Percentiles rank a stretch among this genome's conserved stretches.
These are phyloP conservation scores for Parambassis ranga DNA, from an alignment of 2,797 vertebrate genomes.

Conservation along the genomic window DNA sequence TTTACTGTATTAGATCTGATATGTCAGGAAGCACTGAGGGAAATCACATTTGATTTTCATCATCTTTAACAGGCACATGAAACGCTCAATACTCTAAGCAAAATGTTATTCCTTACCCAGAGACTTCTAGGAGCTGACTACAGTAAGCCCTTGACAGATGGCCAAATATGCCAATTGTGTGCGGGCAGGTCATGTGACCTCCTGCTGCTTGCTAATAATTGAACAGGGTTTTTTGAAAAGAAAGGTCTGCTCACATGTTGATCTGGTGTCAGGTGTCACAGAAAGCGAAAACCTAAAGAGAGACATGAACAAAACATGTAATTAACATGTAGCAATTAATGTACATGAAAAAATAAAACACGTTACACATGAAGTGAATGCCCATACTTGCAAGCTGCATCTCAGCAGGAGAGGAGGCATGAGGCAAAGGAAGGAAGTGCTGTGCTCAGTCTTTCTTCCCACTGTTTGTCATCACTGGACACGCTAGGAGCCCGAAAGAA, in stretches of 20 bases:
- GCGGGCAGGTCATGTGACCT: slow-evolving; percentile 40
- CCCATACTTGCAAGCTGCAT: slow-evolving; percentile 29
- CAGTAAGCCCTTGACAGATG: slow-evolving; percentile 39
- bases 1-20: background rate
- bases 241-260: background rate
- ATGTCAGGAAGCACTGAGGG: background rate
- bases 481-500: slow-evolving; percentile 39
- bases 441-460: slow-evolving; percentile 21
- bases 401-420: slow-evolving; percentile 37
- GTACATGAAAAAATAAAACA: slow-evolving; percentile 37
- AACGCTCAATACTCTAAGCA: background rate
- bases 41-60: slow-evolving; percentile 6
- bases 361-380: slow-evolving; percentile 35
- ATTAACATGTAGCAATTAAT: slow-evolving; percentile 53
- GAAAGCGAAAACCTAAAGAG: slow-evolving; percentile 13
- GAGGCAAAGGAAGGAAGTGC: slow-evolving; percentile 37
- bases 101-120: slow-evolving; percentile 2
- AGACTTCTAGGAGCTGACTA: background rate
- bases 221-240: slow-evolving; percentile 30
- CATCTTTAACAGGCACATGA: background rate
- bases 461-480: slow-evolving; percentile 55
- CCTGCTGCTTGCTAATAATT: slow-evolving; percentile 35
- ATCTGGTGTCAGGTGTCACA: slow-evolving; percentile 12
- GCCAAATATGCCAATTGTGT: slow-evolving; percentile 50
- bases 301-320: slow-evolving; percentile 48